phyloP scores from a whole-genome alignment of 1,140 invertebrate species.

The Caerostris extrusa region DNA sequence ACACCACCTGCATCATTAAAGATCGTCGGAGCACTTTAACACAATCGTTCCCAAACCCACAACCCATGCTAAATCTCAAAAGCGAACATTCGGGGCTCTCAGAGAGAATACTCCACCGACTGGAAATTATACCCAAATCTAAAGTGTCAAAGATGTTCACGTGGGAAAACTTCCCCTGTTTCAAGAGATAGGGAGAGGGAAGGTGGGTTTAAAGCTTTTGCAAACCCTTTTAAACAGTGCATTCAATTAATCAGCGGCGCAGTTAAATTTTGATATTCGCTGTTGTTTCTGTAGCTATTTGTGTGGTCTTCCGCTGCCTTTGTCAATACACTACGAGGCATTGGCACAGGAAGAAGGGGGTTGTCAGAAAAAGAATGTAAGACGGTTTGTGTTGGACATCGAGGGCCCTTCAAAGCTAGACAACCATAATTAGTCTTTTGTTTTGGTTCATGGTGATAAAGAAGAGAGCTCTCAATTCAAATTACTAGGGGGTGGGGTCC shows the following conservation, averaged over 20 bases:
- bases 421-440: slow-evolving; percentile 63
- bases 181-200: background rate
- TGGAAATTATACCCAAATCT: background rate
- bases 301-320: slow-evolving; percentile 9
- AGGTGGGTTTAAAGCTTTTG: background rate
- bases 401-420: slow-evolving; percentile 22
- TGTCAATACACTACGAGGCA: background rate
- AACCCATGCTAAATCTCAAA: background rate
- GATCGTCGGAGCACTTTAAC: too few species aligned
- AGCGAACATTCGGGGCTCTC: background rate
- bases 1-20: too few species aligned
- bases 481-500: background rate
- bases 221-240: slow-evolving; percentile 45
- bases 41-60: too few species aligned
- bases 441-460: slow-evolving; percentile 54
- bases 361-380: slow-evolving; percentile 39
- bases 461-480: background rate
- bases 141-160: background rate
- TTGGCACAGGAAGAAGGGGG: background rate
- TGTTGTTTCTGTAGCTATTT: background rate
- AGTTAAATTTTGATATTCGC: slow-evolving; percentile 58
- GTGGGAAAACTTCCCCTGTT: background rate
- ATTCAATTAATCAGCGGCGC: slow-evolving; percentile 18
- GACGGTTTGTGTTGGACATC: slow-evolving; percentile 36
- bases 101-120: too few species aligned